phyloP scores from a whole-genome alignment of 1,140 invertebrate genomes.

The Neocloeon triangulifer region DNA sequence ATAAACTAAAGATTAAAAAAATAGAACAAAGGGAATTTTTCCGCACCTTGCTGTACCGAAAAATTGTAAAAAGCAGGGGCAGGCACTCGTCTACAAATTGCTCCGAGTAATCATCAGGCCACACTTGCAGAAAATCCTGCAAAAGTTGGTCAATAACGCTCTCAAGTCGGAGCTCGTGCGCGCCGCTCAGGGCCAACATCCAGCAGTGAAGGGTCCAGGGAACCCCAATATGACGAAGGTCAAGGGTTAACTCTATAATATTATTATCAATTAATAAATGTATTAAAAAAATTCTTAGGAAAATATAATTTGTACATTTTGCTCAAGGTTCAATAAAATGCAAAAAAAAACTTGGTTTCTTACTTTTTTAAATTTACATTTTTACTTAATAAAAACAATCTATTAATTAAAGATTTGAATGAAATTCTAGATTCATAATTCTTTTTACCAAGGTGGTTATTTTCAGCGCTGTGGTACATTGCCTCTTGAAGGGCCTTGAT shows the following conservation, averaged over 20 bases:
- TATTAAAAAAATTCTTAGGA: no score
- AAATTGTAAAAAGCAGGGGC: slow-evolving; percentile 71
- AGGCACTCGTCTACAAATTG: slow-evolving; percentile 78
- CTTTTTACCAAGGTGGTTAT: slow-evolving; percentile 61
- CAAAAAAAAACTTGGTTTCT: no score
- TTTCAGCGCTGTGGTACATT: slow-evolving; percentile 80
- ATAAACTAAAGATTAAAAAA: background rate
- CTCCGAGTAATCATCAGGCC: slow-evolving; percentile 58
- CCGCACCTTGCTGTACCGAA: slow-evolving; percentile 65
- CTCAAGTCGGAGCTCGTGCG: slow-evolving; percentile 58
- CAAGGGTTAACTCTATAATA: slow-evolving; percentile 55
- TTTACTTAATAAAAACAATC: no score
- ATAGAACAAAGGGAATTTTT: background rate
- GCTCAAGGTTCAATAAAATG: no score
- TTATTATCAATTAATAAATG: no score
- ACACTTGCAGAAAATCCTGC: slow-evolving; percentile 74
- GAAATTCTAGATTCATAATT: no score
- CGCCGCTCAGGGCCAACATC: slow-evolving; percentile 71
- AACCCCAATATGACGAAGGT: slow-evolving; percentile 56
- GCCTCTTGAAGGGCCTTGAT: slow-evolving; percentile 69
- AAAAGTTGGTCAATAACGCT: slow-evolving; percentile 72
- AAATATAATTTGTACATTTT: no score
- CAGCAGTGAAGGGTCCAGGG: slow-evolving; percentile 79
- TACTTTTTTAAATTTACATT: no score
- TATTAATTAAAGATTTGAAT: no score